Conservation (phyloP, 2,113 vertebrate genomes). For the Petrocephalus zakoni region DNA sequence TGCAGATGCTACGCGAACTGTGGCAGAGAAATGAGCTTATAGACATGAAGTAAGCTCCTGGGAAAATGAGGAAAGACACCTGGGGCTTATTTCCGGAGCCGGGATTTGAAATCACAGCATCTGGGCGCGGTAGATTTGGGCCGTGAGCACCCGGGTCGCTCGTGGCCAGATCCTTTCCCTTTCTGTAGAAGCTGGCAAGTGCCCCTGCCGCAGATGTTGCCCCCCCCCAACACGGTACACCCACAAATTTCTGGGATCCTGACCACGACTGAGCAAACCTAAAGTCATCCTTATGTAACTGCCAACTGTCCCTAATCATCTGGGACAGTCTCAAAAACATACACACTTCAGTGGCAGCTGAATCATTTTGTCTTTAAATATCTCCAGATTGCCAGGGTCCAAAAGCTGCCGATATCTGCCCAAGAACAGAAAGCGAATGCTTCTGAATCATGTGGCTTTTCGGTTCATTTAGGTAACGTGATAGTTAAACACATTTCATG, state of each 20-base stretch:
- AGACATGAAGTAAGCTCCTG: neutral
- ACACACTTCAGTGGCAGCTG: neutral
- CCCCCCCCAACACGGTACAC: neutral
- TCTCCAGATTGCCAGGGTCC: neutral
- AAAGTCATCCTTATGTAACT: constrained; percentile 29
- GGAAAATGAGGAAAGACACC: neutral
- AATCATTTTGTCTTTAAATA: neutral
- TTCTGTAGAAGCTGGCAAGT: neutral
- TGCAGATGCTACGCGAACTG: neutral
- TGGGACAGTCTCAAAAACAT: constrained; percentile 10
- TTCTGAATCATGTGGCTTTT: neutral
- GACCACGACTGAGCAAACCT: constrained; percentile 24
- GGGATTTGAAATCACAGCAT: neutral
- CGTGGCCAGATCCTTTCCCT: neutral
- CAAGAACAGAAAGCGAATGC: neutral
- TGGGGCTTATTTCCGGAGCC: neutral
- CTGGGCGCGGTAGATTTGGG: neutral
- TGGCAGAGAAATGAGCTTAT: neutral
- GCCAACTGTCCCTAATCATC: constrained; percentile 32
- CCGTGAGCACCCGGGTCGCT: neutral
- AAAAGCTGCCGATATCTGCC: neutral
- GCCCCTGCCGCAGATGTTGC: neutral
- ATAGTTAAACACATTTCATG: neutral
- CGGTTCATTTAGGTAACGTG: neutral
- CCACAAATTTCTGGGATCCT: constrained; percentile 17